Conservation (phyloP, 2,113 vertebrate species). For the Uropsilus gracilis region DNA sequence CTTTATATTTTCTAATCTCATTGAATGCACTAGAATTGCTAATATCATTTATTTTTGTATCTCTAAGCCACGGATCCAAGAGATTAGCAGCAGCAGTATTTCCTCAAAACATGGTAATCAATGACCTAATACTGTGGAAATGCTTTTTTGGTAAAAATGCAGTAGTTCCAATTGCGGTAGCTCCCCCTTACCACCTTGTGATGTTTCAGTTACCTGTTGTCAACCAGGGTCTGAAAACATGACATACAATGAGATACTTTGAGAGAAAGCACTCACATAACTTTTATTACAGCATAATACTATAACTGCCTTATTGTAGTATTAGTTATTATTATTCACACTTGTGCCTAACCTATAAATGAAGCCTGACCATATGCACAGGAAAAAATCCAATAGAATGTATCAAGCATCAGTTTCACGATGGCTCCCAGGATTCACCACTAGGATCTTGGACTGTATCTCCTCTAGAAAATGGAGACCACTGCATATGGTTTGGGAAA, state of each 20-base stretch:
- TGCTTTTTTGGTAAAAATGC: neutral
- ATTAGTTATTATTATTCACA: neutral
- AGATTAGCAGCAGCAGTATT: neutral
- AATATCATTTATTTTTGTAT: conserved; percentile 30
- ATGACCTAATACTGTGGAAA: conserved; percentile 38
- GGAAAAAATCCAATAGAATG: neutral
- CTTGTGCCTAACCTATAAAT: neutral
- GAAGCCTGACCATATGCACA: neutral
- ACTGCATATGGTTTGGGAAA: neutral
- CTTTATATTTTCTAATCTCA: conserved; percentile 28
- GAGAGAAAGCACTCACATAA: neutral
- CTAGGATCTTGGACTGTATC: neutral
- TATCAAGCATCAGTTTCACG: neutral
- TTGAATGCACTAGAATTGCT: neutral
- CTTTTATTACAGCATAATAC: neutral
- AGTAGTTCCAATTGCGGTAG: neutral
- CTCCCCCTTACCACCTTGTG: neutral
- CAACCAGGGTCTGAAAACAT: neutral
- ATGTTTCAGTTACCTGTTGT: neutral
- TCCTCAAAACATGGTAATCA: conserved; percentile 35
- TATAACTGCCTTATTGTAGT: neutral
- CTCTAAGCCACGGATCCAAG: conserved; percentile 31
- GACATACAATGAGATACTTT: neutral
- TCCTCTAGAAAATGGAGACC: neutral
- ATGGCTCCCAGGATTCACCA: neutral